Evolutionary conservation across 2,888 invertebrate species (phyloP).

Genomic region (Tromatobia lineatoria): DNA sequence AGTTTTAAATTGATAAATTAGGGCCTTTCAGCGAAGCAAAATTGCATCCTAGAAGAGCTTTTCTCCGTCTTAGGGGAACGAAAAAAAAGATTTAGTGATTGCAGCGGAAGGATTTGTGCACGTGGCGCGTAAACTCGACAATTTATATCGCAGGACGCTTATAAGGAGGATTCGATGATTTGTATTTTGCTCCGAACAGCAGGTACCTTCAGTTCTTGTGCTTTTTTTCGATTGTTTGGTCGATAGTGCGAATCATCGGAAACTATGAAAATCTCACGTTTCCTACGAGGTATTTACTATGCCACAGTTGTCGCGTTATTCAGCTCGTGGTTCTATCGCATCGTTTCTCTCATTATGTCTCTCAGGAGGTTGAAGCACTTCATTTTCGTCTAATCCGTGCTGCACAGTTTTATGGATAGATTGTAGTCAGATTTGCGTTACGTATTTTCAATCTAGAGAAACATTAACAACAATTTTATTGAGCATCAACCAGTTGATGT

Average conservation of each 20-base stretch:
- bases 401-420: no score
- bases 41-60: conserved; percentile 4
- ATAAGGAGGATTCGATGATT: conserved; percentile 39
- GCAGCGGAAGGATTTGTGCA: conserved; percentile 11
- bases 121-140: conserved; percentile 6
- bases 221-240: conserved; percentile 64
- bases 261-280: background rate
- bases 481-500: no score
- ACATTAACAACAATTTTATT: no score
- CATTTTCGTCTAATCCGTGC: background rate
- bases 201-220: conserved; percentile 78
- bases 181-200: conserved; percentile 72
- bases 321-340: background rate
- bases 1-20: conserved; percentile 24
- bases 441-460: no score
- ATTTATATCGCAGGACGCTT: background rate
- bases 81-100: background rate
- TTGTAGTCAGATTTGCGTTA: no score
- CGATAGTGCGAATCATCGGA: conserved; percentile 65
- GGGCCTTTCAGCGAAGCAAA: conserved; percentile 11
- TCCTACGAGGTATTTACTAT: background rate
- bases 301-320: background rate
- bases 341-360: no score
- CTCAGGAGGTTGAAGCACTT: background rate
- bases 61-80: background rate